phyloP scores from a whole-genome alignment of 1,140 invertebrate genomes.

The Philotrypesis tridentata region DNA sequence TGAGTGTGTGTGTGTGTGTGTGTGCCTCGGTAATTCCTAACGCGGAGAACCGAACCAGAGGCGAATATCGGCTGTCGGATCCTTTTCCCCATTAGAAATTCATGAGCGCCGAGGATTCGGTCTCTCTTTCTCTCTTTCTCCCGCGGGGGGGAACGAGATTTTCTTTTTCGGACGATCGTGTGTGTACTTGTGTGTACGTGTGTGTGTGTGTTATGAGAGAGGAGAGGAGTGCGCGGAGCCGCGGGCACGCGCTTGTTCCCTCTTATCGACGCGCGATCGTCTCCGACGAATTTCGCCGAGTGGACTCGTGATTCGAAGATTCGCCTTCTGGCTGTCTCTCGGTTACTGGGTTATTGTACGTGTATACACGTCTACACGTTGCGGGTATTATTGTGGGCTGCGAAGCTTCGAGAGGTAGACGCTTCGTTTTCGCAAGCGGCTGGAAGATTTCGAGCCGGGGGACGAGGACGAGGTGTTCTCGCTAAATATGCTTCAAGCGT shows the following conservation, averaged over 20 bases:
- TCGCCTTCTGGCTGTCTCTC: neutral
- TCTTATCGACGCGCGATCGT: neutral
- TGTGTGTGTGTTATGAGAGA: too few species aligned
- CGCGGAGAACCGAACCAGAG: too few species aligned
- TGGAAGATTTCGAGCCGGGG: too few species aligned
- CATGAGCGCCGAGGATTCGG: neutral
- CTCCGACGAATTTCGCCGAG: neutral
- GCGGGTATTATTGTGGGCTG: too few species aligned
- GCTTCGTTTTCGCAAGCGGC: neutral
- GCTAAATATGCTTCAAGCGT: too few species aligned
- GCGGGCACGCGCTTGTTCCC: neutral
- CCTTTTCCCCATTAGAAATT: neutral
- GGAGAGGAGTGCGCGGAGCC: neutral
- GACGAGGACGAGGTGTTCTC: too few species aligned
- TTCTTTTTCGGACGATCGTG: neutral
- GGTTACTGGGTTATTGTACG: neutral
- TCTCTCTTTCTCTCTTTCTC: too few species aligned
- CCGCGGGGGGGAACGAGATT: neutral
- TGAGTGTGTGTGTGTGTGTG: too few species aligned
- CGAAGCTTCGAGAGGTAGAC: too few species aligned
- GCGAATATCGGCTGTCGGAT: neutral
- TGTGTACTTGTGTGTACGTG: too few species aligned
- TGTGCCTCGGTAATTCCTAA: too few species aligned
- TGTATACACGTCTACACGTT: too few species aligned
- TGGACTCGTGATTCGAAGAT: neutral